phyloP scores from a whole-genome alignment of 1,140 invertebrate genomes.

The Zaprionus vittiger region DNA sequence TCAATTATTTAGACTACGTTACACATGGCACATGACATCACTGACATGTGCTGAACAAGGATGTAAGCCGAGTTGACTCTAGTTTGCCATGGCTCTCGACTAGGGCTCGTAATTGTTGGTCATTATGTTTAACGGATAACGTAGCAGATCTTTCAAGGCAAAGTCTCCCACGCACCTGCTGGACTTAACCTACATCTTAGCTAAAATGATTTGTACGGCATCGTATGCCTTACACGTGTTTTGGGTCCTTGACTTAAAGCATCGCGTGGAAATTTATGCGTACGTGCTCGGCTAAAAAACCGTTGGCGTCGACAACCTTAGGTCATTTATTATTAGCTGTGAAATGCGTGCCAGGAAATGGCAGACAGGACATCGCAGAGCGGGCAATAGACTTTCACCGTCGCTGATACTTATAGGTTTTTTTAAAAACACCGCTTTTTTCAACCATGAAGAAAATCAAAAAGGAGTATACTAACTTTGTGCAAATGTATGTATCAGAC shows the following conservation, averaged over 20 bases:
- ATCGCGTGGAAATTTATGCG: slow-evolving; percentile 68
- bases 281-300: slow-evolving; percentile 67
- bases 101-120: slow-evolving; percentile 68
- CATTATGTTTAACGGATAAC: slow-evolving; percentile 69
- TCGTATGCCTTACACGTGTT: slow-evolving; percentile 43
- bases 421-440: neutral
- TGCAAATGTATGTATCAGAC: too few species aligned
- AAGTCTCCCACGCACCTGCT: slow-evolving; percentile 31
- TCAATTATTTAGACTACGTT: slow-evolving; percentile 80
- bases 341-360: slow-evolving; percentile 54
- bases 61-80: slow-evolving; percentile 50
- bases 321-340: slow-evolving; percentile 79
- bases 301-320: slow-evolving; percentile 65
- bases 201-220: slow-evolving; percentile 14
- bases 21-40: slow-evolving; percentile 74
- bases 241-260: slow-evolving; percentile 46
- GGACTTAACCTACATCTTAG: slow-evolving; percentile 20
- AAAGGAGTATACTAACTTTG: too few species aligned
- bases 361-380: neutral
- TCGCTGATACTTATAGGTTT: too few species aligned
- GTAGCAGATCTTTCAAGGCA: slow-evolving; percentile 32
- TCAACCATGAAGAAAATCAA: neutral
- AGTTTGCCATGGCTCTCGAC: neutral
- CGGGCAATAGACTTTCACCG: too few species aligned
- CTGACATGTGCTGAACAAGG: slow-evolving; percentile 59